Evolutionary conservation across 2,797 vertebrate species (phyloP).

Genomic region (Dryobates pubescens): DNA sequence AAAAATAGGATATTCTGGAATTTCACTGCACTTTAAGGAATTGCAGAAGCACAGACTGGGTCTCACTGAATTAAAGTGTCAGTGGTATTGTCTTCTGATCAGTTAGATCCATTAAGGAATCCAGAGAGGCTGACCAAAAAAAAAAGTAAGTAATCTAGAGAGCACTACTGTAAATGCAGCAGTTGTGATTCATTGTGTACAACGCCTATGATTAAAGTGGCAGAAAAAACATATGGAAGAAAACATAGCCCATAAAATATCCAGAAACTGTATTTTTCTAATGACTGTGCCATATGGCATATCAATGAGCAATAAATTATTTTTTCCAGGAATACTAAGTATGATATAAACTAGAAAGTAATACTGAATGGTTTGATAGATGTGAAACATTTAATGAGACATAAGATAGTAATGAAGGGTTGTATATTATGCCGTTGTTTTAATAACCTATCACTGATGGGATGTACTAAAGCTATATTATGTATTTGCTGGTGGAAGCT

Average conservation of each 20-base stretch:
- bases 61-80: slow-evolving; percentile 6
- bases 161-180: neutral
- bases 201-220: neutral
- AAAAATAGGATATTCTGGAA: neutral
- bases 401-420: neutral
- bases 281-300: neutral
- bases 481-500: neutral
- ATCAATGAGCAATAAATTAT: neutral
- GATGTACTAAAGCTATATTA: neutral
- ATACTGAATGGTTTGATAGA: neutral
- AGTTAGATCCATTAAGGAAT: neutral
- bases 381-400: neutral
- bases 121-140: neutral
- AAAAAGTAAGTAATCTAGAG: neutral
- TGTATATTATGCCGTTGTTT: neutral
- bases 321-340: neutral
- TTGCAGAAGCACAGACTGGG: neutral
- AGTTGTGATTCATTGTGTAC: neutral
- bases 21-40: neutral
- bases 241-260: neutral
- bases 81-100: slow-evolving; percentile 10
- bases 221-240: neutral
- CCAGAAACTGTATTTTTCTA: neutral
- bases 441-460: neutral
- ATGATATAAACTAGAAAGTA: neutral